phyloP scores from a whole-genome alignment of 92 coral and sea anemone species.

The Parazoanthus swiftii region DNA sequence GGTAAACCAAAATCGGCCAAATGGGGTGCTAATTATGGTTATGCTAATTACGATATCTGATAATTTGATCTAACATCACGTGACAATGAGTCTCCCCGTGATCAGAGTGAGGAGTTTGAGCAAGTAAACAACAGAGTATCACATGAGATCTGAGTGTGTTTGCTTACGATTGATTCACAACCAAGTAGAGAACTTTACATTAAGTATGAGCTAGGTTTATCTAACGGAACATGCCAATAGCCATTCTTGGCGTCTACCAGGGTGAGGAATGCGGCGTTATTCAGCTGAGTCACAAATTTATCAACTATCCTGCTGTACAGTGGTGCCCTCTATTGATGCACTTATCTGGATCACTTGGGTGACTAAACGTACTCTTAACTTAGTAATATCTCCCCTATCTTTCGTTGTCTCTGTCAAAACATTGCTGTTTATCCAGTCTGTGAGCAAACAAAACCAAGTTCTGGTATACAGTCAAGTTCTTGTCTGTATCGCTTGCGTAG shows the following conservation, averaged over 20 bases:
- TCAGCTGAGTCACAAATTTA: conserved; percentile 44
- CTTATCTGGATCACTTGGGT: conserved; percentile 53
- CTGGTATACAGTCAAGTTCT: conserved; percentile 52
- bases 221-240: conserved; percentile 39
- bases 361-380: conserved; percentile 53
- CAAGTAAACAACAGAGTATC: too few species aligned
- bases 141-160: too few species aligned
- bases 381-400: conserved; percentile 44
- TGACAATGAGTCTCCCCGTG: too few species aligned
- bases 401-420: conserved; percentile 52
- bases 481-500: conserved; percentile 22
- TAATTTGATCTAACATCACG: too few species aligned
- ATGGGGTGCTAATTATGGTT: conserved; percentile 38
- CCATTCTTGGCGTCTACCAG: conserved; percentile 45
- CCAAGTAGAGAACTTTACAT: neutral
- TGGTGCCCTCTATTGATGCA: conserved; percentile 44
- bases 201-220: conserved; percentile 51
- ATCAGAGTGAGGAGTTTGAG: too few species aligned
- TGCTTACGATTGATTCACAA: too few species aligned
- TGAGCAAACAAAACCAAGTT: conserved; percentile 57
- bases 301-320: conserved; percentile 19
- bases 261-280: conserved; percentile 57
- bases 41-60: too few species aligned
- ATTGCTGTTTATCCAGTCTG: conserved; percentile 65
- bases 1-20: conserved; percentile 33